Conservation (phyloP, 2,888 invertebrate species). For the Nephrotoma flavescens region DNA sequence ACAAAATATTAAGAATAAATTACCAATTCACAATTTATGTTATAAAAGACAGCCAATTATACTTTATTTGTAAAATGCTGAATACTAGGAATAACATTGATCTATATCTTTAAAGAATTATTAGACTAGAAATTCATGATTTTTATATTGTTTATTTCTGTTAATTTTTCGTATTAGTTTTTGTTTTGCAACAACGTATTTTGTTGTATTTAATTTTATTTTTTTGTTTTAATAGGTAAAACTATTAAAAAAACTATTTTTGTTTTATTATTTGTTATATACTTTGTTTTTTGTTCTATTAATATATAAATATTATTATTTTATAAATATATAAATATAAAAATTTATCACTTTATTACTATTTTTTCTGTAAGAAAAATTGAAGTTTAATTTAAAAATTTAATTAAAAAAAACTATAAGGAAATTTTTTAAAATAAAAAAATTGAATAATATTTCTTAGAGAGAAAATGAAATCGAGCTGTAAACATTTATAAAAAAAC, state of each 20-base stretch:
- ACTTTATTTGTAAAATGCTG: not conserved
- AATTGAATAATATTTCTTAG: not conserved
- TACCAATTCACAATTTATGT: not conserved
- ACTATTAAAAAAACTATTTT: not conserved
- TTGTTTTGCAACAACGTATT: slow-evolving; percentile 3
- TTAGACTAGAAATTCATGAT: not conserved
- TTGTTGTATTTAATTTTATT: not conserved
- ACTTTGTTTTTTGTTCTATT: not conserved
- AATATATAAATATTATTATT: not conserved
- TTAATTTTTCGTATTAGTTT: not conserved
- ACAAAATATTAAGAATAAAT: not conserved
- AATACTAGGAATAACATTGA: not conserved
- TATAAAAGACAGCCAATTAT: not conserved
- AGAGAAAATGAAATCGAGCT: not conserved
- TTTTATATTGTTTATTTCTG: slow-evolving; percentile 1
- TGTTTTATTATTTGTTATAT: not conserved
- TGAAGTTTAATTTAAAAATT: slow-evolving; percentile 1
- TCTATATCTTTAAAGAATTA: not conserved
- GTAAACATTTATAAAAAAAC: not conserved
- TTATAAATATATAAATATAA: not conserved
- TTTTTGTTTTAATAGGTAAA: not conserved
- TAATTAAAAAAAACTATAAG: not conserved
- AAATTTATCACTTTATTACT: not conserved
- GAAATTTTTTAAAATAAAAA: not conserved
- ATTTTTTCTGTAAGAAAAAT: not conserved